Base-by-base conservation (phyloP, 2,797 vertebrate genomes). In the Hapalemur alaotrensis region DNA sequence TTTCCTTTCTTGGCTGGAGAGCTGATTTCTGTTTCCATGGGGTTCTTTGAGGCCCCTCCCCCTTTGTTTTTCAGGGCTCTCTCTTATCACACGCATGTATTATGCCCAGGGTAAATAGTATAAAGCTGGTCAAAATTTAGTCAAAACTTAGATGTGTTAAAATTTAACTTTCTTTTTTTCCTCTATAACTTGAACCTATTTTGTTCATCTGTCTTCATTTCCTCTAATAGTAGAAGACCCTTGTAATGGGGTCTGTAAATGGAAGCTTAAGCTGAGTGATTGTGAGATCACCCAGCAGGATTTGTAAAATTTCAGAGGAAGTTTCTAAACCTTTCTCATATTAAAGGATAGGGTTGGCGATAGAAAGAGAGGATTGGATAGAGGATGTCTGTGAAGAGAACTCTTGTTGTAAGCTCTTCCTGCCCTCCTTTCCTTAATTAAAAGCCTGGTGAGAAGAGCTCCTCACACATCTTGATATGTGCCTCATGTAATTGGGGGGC, bases 71-170 rank as follows among this genome's bases (percentile, higher is more conserved):
- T 43, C 18, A 76, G 79, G 46, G 38, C 41, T 70, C 54, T 67
- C 43, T 75, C 32, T 22, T 88, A 46, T 50, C 46, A 69, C 23
- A 48, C 67, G 13, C 43, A 73, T 57, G n/a, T 54, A 41, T 75
- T 75, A 5, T 80, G 76, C 30, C 15, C 12, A 80, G 50, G 52
- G 20, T 65, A 85, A 89, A 67, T 72, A 83, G 43, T 50, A 90
- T 84, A n/a, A 59, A 67, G 41, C 20, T 73, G 18, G 10, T 23
- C 76, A 82, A 95, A 48, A 43, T 95, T 84, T 73, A 93, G 59
- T 85, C 32, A 38, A 50, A 93, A 91, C 10, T 57, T 81, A 95
- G 38, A 87, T 78, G n/a, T 59, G 52, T 79, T 95, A 89, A 96
- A 61, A 83, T 82, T 54, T 83, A 88, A 80, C 41, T 95, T 83